Percentiles rank a stretch among this genome's conserved stretches.
These are phyloP conservation scores for Siniperca scherzeri DNA, from an alignment of 2,797 vertebrate genomes.

Conservation along the genomic window DNA sequence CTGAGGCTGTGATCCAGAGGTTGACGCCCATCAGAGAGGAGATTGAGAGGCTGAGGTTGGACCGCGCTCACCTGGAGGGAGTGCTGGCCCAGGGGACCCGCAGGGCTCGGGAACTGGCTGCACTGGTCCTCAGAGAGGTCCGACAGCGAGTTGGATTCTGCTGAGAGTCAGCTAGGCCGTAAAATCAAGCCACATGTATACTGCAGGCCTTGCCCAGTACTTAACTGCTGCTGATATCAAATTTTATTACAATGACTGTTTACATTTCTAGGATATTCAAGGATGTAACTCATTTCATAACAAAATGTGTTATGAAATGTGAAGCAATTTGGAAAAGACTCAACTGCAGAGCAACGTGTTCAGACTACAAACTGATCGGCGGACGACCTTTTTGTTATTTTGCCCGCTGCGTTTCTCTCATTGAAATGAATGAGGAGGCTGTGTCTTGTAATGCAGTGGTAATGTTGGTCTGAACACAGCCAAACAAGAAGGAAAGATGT, in stretches of 20 bases:
- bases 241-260: slow-evolving; percentile 27
- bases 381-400: not conserved
- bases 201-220: not conserved
- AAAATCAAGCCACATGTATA: not conserved
- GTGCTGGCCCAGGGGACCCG: slow-evolving; percentile 86
- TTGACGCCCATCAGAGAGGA: slow-evolving; percentile 90
- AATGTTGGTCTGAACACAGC: not conserved
- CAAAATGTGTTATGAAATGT: not conserved
- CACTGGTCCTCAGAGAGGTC: slow-evolving; percentile 88
- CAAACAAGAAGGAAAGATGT: not conserved
- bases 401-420: not conserved
- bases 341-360: not conserved
- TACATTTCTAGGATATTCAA: not conserved
- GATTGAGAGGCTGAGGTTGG: slow-evolving; percentile 87
- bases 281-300: not conserved
- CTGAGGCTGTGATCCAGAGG: slow-evolving; percentile 90
- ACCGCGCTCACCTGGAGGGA: slow-evolving; percentile 86
- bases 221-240: slow-evolving; percentile 2
- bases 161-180: slow-evolving; percentile 68
- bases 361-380: not conserved
- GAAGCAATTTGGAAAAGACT: slow-evolving; percentile 6
- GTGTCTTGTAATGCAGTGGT: not conserved
- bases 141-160: slow-evolving; percentile 90
- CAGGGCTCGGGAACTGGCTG: slow-evolving; percentile 89
- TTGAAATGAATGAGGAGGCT: no score